Base-by-base conservation (phyloP, 2,888 invertebrate genomes). In the Drosophila cyrtoloma region DNA sequence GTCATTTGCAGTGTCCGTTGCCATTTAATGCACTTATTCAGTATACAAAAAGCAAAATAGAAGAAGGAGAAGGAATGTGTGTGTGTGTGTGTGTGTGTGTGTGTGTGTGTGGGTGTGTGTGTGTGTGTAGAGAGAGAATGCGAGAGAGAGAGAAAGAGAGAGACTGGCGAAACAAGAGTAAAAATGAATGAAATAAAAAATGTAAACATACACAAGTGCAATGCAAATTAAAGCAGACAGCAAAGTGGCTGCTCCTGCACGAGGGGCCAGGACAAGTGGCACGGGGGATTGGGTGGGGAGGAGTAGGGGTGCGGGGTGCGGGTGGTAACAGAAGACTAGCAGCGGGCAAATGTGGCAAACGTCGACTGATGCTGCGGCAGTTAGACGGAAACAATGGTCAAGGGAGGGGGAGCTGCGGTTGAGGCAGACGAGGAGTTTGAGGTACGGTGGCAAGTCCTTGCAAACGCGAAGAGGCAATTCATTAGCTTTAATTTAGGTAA, bases 121-220 rank as follows among this genome's bases (percentile, higher is more conserved):
- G 22, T 33, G 22, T 14, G 56, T 2, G 19, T 16, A 10, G 6
- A 22, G 22, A 22, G 22, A 1, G 22, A 14, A 7, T 22, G 7
- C 9, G 28, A 3, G 37, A 19, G n/a, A 33, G 19, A 30, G 30
- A 50, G 50, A 55, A 7, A 26, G 35, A 35, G 22, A 33, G 33
- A 35, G 63, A 56, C 61, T 64, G 73, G 82, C 84, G 75, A 77
- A 76, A 89, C 79, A 91, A 89, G 90, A 82, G 85, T 89, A 79
- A 75, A 87, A 89, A 87, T 85, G 90, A 90, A 90, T 90, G 83
- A 87, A 91, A 88, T 89, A 91, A 87, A 91, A 87, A 87, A 88
- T 88, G 90, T 91, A 90, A 90, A 91, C 87, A 87, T 86, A 82
- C 89, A 87, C 90, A 87, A 91, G 91, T 91, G 90, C 90, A 87